These are phyloP conservation scores for Mormyrus iriodes DNA, from an alignment of 2,113 vertebrate species.

Conservation along the genomic window DNA sequence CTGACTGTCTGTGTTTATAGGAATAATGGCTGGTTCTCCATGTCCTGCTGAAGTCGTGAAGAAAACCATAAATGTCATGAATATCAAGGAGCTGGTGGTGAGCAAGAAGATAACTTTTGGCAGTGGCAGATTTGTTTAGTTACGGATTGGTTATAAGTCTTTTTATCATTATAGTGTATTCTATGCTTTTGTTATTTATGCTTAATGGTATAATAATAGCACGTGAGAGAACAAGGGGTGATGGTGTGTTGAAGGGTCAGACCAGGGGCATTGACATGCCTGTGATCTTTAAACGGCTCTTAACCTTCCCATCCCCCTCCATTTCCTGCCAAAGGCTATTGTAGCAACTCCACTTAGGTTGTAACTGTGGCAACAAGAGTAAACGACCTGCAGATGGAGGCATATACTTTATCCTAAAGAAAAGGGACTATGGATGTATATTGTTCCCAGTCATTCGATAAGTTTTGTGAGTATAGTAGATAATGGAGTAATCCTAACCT, in stretches of 20 bases:
- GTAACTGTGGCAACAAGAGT: not conserved
- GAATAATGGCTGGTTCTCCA: constrained; percentile 72
- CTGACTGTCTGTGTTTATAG: constrained; percentile 49
- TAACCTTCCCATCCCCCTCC: not conserved
- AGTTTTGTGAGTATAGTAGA: not conserved
- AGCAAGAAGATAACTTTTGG: constrained; percentile 45
- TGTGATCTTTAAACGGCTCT: not conserved
- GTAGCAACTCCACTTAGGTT: not conserved
- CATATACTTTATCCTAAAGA: not conserved
- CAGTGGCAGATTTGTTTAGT: not conserved
- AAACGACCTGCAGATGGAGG: not conserved
- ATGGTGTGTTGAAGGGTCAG: not conserved
- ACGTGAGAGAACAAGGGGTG: not conserved
- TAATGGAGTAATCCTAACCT: not conserved
- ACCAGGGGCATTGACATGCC: not conserved
- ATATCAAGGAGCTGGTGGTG: constrained; percentile 65
- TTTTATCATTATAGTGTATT: not conserved
- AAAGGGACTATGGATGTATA: not conserved
- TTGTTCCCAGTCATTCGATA: not conserved
- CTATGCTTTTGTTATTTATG: not conserved
- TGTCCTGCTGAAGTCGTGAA: constrained; percentile 73
- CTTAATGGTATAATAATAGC: not conserved
- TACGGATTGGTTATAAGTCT: not conserved
- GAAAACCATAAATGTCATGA: constrained; percentile 57
- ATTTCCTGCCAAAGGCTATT: not conserved